Conservation (phyloP, 2,113 vertebrate genomes). For the Muntiacus reevesi region DNA sequence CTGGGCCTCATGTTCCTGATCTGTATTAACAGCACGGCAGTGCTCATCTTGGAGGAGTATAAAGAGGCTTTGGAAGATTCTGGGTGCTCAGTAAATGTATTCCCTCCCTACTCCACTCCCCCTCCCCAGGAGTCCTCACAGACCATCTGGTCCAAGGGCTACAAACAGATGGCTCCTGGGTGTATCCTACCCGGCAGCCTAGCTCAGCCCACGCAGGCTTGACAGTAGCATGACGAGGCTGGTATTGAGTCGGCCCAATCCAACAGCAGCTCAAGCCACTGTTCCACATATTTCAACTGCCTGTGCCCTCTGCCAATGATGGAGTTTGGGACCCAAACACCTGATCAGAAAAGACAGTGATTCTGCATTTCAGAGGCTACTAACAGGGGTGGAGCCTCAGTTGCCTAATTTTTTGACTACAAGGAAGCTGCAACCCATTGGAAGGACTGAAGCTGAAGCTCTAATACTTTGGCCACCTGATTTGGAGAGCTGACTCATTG, state of each 20-base stretch:
- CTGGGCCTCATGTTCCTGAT: not conserved
- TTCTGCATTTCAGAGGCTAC: not conserved
- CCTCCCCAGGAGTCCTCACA: not conserved
- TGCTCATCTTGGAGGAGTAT: not conserved
- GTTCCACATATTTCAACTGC: rapidly evolving
- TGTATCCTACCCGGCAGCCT: not conserved
- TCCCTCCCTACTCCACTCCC: not conserved
- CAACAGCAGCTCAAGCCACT: not conserved
- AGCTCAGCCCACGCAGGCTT: not conserved
- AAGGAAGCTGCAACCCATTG: not conserved
- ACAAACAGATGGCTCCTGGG: slow-evolving; percentile 46
- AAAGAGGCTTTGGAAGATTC: not conserved
- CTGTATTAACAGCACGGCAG: rapidly evolving
- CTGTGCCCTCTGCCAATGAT: not conserved
- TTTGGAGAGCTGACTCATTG: not conserved
- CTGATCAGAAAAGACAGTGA: not conserved
- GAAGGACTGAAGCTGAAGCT: not conserved
- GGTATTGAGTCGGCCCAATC: not conserved
- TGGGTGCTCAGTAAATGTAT: not conserved
- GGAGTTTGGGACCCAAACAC: not conserved
- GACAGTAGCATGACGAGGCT: rapidly evolving
- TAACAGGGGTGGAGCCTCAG: not conserved
- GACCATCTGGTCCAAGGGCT: slow-evolving; percentile 52
- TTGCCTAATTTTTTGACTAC: not conserved
- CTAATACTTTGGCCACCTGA: not conserved